Evolutionary conservation across 2,888 invertebrate genomes (phyloP).

Genomic region (Phortica magna): DNA sequence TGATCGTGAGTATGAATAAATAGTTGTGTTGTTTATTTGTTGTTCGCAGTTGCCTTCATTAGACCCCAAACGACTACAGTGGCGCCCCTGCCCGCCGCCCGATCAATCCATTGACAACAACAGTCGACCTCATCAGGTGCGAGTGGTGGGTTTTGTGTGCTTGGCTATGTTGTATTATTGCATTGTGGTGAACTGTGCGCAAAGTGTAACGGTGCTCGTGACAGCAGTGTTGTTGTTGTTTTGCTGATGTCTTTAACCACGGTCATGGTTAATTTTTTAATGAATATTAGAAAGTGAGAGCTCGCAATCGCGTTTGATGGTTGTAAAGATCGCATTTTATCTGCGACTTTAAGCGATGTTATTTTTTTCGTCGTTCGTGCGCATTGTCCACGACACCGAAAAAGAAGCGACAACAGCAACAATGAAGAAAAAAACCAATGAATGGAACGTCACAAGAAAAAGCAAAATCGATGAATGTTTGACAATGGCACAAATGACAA

Average conservation of each 20-base stretch:
- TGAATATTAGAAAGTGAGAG: constrained; percentile 60
- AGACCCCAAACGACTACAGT: neutral
- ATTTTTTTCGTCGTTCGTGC: neutral
- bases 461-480: constrained; percentile 26
- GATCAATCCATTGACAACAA: neutral
- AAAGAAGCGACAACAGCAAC: neutral
- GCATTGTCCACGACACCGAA: neutral
- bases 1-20: too few species aligned
- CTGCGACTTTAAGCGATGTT: neutral
- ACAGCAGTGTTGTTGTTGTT: constrained; percentile 8
- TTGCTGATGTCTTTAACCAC: constrained; percentile 25
- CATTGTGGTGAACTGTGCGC: neutral
- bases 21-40: too few species aligned
- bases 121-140: neutral
- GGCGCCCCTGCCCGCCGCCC: neutral
- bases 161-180: neutral
- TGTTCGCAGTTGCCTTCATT: neutral
- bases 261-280: constrained; percentile 35
- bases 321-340: neutral
- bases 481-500: neutral
- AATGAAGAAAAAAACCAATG: neutral
- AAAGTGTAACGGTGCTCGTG: constrained; percentile 22
- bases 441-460: neutral
- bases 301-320: neutral
- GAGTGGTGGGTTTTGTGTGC: neutral